Base-by-base conservation (phyloP, 1,140 invertebrate genomes). In the Melitaea cinxia region DNA sequence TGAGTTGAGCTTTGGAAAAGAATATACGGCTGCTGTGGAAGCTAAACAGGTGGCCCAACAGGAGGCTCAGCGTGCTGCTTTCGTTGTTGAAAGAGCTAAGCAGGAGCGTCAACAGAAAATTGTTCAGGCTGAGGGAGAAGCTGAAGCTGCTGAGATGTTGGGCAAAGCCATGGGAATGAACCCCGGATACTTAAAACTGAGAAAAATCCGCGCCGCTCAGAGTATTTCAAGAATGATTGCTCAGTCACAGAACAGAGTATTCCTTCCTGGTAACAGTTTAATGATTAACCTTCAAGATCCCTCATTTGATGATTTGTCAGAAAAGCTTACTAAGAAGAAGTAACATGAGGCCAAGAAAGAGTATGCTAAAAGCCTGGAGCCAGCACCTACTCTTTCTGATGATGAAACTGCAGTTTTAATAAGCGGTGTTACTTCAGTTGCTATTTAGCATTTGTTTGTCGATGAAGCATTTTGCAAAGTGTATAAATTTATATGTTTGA, bases 1-100 rank as follows among this genome's bases (percentile, higher is more conserved):
- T 39, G 99, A 99, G 89, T 92, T 99, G 35, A 99, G 97, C 88
- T 99, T 99, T 91, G 98, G 99, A 23, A 98, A 98, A 88, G 98
- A 99, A 91, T 99, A 99, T 82, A 98, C 98, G n/a, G 98, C 98
- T 49, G 99, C 99, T 61, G 99, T 99, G 79, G 99, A 99, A 93
- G 95, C 98, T 6, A 99, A 99, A 91, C 99, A 99, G 92, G 98
- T 99, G 14, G 98, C 98, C 12, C 99, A 99, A 86, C 99, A 99
- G 92, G 99, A 99, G 91, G 99, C 99, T 10, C 99, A 99, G 91
- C 92, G 99, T 76, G 99, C 99, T 37, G 97, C 98, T 61, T 99
- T 99, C 89, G 95, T 98, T 21, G 99, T 99, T 0, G 99, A 99
- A 93, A 94, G 96, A 80, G 99, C 99, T 10, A 98, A 96, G 78